Conservation (phyloP, 2,888 invertebrate species). For the Metellina segmentata region DNA sequence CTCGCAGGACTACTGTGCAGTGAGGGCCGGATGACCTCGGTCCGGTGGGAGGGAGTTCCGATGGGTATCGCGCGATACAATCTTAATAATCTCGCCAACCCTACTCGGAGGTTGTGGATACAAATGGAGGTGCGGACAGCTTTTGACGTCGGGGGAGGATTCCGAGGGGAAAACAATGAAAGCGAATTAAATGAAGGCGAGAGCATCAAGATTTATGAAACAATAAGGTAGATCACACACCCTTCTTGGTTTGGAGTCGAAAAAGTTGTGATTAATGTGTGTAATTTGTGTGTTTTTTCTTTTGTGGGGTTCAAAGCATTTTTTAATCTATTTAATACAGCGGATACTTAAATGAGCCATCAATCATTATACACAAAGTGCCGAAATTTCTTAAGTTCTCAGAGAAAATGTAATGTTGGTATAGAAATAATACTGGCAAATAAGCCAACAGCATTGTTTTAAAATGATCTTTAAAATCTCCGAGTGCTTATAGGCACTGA, state of each 20-base stretch:
- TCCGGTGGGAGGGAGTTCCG: constrained; percentile 32
- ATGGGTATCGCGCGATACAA: constrained; percentile 45
- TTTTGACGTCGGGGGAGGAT: constrained; percentile 33
- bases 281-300: not conserved
- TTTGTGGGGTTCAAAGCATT: too few relatives aligned
- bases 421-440: too few relatives aligned
- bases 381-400: too few relatives aligned
- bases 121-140: not conserved
- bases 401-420: too few relatives aligned
- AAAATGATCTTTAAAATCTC: too few relatives aligned
- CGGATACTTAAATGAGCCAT: too few relatives aligned
- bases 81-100: constrained; percentile 1
- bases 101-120: constrained; percentile 5
- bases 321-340: too few relatives aligned
- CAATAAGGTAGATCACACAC: not conserved
- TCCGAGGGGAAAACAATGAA: not conserved
- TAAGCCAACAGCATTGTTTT: too few relatives aligned
- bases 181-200: not conserved
- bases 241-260: not conserved
- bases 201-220: not conserved
- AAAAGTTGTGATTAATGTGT: not conserved
- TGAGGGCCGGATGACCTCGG: not conserved
- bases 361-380: too few relatives aligned
- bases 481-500: too few relatives aligned
- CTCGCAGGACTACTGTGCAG: constrained; percentile 29